Conservation (phyloP, 2,888 invertebrate genomes). For the Lochmaea capreae region DNA sequence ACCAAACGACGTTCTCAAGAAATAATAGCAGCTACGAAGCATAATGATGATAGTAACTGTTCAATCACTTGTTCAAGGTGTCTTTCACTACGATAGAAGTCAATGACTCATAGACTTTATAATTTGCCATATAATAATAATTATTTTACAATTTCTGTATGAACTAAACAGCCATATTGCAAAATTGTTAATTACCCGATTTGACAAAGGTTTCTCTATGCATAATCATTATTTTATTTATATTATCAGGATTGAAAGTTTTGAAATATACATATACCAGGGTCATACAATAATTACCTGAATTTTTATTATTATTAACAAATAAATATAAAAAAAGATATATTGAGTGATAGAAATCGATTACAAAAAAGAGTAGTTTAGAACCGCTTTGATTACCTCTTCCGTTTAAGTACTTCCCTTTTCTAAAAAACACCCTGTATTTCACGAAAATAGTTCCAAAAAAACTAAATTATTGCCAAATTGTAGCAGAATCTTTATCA, state of each 20-base stretch:
- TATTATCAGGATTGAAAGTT: background rate
- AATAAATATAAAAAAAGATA: too few relatives aligned
- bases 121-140: conserved; percentile 36
- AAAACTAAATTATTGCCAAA: too few relatives aligned
- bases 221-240: conserved; percentile 6
- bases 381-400: too few relatives aligned
- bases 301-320: too few relatives aligned
- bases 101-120: conserved; percentile 42
- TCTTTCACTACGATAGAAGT: conserved; percentile 34
- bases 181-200: conserved; percentile 14
- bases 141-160: conserved; percentile 13
- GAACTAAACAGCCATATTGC: conserved; percentile 26
- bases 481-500: too few relatives aligned
- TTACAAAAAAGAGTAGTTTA: too few relatives aligned
- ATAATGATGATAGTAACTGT: conserved; percentile 30
- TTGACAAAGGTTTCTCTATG: conserved; percentile 9
- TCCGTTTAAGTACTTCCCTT: too few relatives aligned
- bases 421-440: too few relatives aligned
- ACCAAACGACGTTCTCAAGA: conserved; percentile 14
- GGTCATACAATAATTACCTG: background rate
- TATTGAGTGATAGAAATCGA: too few relatives aligned
- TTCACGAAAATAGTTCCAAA: too few relatives aligned
- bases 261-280: background rate
- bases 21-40: conserved; percentile 14
- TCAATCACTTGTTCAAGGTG: conserved; percentile 40